A percentile compares a stretch with the other conserved stretches of the same genome.
phyloP scores from a whole-genome alignment of 2,113 vertebrate species.

The Crotalus horridus region DNA sequence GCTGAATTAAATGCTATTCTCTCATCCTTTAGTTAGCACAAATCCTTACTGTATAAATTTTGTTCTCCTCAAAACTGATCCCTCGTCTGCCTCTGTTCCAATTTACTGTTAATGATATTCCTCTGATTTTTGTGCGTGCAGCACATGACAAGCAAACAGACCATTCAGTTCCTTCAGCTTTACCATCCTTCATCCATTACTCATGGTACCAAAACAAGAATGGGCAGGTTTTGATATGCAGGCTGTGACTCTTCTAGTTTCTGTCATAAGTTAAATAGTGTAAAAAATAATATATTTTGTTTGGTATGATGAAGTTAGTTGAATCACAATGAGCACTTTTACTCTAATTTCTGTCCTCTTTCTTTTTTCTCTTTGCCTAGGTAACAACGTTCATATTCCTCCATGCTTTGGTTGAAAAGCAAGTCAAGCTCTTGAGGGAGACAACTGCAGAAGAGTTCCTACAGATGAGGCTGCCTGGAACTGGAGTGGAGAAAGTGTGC shows the following conservation, averaged over 20 bases:
- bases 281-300: not conserved
- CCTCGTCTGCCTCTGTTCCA: not conserved
- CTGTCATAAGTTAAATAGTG: not conserved
- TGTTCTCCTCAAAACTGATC: not conserved
- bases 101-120: not conserved
- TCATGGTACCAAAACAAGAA: not conserved
- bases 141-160: not conserved
- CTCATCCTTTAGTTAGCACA: not conserved
- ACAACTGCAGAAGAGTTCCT: not conserved
- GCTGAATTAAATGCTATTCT: not conserved
- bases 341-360: not conserved
- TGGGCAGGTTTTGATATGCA: not conserved
- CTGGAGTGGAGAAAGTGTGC: not conserved
- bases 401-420: not conserved
- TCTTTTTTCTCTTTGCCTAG: not conserved
- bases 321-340: not conserved
- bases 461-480: not conserved
- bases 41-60: not conserved
- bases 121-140: not conserved
- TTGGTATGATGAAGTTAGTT: not conserved
- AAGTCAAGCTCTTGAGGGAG: not conserved
- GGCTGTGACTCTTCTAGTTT: not conserved
- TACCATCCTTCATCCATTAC: not conserved
- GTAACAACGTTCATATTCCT: not conserved
- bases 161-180: not conserved